These are phyloP conservation scores for Lordiphosa andalusiaca DNA, from an alignment of 2,888 invertebrate genomes.

Conservation along the genomic window DNA sequence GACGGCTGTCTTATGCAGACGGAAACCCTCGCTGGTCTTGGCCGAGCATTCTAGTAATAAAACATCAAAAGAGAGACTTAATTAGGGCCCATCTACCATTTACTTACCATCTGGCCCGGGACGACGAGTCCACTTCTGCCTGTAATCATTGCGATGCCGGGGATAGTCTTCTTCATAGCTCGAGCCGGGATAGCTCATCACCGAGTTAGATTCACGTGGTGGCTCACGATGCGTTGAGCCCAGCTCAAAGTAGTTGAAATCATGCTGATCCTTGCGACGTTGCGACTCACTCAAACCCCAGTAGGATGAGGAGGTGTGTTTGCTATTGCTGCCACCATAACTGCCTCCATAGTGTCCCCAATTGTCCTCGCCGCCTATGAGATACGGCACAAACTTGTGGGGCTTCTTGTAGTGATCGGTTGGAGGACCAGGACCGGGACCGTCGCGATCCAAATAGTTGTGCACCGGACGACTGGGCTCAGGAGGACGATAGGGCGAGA, in stretches of 20 bases:
- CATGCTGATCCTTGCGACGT: conserved; percentile 74
- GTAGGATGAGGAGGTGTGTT: conserved; percentile 81
- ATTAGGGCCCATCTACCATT: neutral
- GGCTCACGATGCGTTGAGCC: conserved; percentile 79
- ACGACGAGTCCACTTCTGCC: conserved; percentile 79
- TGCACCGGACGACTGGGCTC: conserved; percentile 60
- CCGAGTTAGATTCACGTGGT: conserved; percentile 78
- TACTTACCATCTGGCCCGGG: conserved; percentile 79
- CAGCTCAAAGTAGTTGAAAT: conserved; percentile 80
- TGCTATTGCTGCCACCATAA: conserved; percentile 82
- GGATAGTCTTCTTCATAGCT: conserved; percentile 73
- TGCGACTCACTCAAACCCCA: conserved; percentile 81
- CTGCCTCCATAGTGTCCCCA: conserved; percentile 84
- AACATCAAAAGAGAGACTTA: neutral
- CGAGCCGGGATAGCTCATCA: conserved; percentile 81
- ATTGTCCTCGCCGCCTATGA: conserved; percentile 81
- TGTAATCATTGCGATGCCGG: conserved; percentile 74
- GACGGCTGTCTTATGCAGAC: conserved; percentile 85
- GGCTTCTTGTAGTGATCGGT: conserved; percentile 69
- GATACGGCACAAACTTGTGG: conserved; percentile 82
- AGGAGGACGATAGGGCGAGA: conserved; percentile 75
- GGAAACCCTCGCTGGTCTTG: conserved; percentile 88
- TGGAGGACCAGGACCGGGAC: conserved; percentile 35
- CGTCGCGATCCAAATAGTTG: conserved; percentile 76
- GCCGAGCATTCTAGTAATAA: conserved; percentile 85